Percentiles rank a stretch among this genome's conserved stretches.
Conservation (phyloP, 2,113 vertebrate genomes). For the Brachionichthys hirsutus region DNA sequence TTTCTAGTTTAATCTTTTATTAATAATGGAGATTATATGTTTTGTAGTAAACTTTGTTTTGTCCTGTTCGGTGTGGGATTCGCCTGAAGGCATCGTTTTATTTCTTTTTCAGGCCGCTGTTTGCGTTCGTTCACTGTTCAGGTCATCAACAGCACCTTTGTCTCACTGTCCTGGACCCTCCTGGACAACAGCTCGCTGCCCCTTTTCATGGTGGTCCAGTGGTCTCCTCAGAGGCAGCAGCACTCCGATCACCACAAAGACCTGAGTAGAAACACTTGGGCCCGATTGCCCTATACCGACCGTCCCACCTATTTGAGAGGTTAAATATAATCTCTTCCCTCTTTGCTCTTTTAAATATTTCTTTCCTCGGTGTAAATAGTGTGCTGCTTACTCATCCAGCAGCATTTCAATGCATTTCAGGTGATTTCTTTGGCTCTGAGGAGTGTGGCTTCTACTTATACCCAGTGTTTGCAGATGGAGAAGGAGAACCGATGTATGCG, state of each 20-base stretch:
- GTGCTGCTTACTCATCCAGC: not conserved
- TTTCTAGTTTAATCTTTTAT: too few species aligned
- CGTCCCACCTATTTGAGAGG: conserved; percentile 72
- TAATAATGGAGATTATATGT: too few species aligned
- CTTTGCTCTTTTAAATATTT: not conserved
- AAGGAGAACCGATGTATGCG: conserved; percentile 79
- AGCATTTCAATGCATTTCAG: conserved; percentile 62
- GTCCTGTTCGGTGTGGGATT: too few species aligned
- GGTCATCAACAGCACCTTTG: conserved; percentile 84
- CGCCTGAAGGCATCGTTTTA: not conserved
- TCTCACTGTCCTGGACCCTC: conserved; percentile 83
- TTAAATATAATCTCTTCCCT: conserved; percentile 14
- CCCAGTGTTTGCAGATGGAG: conserved; percentile 86
- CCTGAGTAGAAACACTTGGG: conserved; percentile 79
- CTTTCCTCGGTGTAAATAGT: not conserved
- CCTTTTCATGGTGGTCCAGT: conserved; percentile 85
- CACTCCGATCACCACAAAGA: conserved; percentile 33
- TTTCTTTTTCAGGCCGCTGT: conserved; percentile 68
- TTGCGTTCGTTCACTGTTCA: conserved; percentile 77
- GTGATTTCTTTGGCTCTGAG: conserved; percentile 86
- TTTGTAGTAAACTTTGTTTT: too few species aligned
- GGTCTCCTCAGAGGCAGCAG: conserved; percentile 76
- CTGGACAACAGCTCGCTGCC: conserved; percentile 58
- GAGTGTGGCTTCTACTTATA: conserved; percentile 85
- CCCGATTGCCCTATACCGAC: conserved; percentile 73